Percentiles rank a stretch among this genome's conserved stretches.
phyloP scores from a whole-genome alignment of 2,888 invertebrate species.

The Dyspetes luteomarginatus region DNA sequence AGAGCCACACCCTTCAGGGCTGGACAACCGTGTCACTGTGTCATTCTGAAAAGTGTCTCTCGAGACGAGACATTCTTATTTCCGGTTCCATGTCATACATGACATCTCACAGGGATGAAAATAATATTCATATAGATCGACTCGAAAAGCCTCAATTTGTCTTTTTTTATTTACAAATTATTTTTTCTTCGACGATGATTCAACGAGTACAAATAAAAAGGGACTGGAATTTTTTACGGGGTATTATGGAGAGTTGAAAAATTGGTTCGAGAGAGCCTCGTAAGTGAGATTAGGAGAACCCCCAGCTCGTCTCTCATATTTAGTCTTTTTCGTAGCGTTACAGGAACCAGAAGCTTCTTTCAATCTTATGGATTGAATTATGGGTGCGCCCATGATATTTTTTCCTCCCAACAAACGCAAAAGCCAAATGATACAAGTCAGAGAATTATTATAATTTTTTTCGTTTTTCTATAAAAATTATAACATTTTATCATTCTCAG shows the following conservation, averaged over 20 bases:
- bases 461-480: neutral
- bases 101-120: neutral
- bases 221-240: neutral
- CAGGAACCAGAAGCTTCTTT: constrained; percentile 10
- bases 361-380: constrained; percentile 29
- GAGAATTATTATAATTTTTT: neutral
- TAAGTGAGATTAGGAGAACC: constrained; percentile 32
- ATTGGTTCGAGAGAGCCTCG: constrained; percentile 17
- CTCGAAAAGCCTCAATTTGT: neutral
- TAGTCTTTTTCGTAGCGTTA: neutral
- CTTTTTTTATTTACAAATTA: neutral
- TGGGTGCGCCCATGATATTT: constrained; percentile 12
- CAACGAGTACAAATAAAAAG: neutral
- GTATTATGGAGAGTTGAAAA: constrained; percentile 1
- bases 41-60: constrained; percentile 67
- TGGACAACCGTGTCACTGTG: constrained; percentile 80
- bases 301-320: constrained; percentile 5
- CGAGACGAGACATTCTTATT: constrained; percentile 6
- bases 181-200: neutral
- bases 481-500: neutral
- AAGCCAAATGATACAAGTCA: neutral
- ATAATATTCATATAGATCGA: neutral
- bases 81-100: constrained; percentile 4
- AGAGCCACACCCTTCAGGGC: constrained; percentile 66
- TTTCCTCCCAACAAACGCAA: neutral